Evolutionary conservation across 2,888 invertebrate genomes (phyloP).

Genomic region (Pollenia griseotomentosa): DNA sequence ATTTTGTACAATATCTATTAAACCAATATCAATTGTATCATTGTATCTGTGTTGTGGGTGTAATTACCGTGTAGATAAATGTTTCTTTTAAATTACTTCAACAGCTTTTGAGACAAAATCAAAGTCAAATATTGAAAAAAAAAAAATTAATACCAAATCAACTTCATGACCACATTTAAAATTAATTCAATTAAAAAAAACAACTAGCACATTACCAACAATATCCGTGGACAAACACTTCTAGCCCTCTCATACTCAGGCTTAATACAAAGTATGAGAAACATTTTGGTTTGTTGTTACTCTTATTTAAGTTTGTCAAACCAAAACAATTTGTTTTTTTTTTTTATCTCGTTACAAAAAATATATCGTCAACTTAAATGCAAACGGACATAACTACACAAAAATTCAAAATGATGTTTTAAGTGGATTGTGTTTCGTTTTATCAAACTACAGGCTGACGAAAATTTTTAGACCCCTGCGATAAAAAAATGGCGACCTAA

Average conservation of each 20-base stretch:
- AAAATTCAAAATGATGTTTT: too few relatives aligned
- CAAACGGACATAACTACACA: too few relatives aligned
- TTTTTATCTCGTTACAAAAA: conserved; percentile 7
- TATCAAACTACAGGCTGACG: too few relatives aligned
- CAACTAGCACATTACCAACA: neutral
- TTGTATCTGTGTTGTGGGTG: conserved; percentile 24
- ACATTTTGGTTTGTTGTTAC: conserved; percentile 21
- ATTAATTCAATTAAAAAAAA: conserved; percentile 35
- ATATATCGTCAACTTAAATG: neutral
- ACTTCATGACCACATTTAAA: conserved; percentile 57
- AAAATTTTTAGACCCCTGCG: too few relatives aligned
- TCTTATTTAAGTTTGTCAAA: conserved; percentile 37
- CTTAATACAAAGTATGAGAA: neutral
- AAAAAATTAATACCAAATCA: conserved; percentile 45
- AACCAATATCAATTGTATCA: too few relatives aligned
- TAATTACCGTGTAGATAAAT: conserved; percentile 50
- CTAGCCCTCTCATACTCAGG: neutral
- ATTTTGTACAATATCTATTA: too few relatives aligned
- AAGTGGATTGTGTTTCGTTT: too few relatives aligned
- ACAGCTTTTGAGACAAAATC: neutral
- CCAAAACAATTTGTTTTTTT: neutral
- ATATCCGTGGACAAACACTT: neutral
- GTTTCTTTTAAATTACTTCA: conserved; percentile 3
- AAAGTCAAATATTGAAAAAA: neutral
- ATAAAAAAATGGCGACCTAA: too few relatives aligned